Percentiles rank a stretch among this genome's conserved stretches.
These are phyloP conservation scores for Cosmia trapezina DNA, from an alignment of 2,888 invertebrate genomes.

Conservation along the genomic window DNA sequence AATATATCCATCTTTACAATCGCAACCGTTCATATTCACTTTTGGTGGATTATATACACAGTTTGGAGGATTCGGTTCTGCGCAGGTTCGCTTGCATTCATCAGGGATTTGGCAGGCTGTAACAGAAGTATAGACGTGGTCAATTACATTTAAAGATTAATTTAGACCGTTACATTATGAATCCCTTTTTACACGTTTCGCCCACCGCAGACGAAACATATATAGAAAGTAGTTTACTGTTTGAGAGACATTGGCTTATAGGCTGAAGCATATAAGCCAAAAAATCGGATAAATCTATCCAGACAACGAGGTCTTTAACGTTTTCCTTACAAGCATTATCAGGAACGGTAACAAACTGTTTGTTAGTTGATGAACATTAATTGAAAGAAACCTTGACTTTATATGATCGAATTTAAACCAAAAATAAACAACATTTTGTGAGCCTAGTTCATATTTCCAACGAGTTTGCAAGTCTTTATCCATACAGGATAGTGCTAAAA, in stretches of 20 bases:
- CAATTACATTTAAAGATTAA: too few species aligned
- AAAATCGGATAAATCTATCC: neutral
- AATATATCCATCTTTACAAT: conserved; percentile 55
- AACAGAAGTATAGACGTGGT: conserved; percentile 5
- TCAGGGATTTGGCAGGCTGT: conserved; percentile 41
- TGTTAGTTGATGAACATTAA: neutral
- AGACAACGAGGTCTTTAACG: neutral
- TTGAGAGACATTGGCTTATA: neutral
- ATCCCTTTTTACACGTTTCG: neutral
- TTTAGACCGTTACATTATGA: neutral
- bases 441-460: neutral
- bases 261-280: neutral
- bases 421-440: neutral
- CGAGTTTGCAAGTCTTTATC: neutral
- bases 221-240: neutral
- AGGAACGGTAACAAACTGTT: too few species aligned
- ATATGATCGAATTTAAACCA: neutral
- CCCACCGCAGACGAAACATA: neutral
- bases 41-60: conserved; percentile 48
- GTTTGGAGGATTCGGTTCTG: conserved; percentile 43
- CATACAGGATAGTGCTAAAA: neutral
- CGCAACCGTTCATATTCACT: conserved; percentile 50
- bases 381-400: neutral
- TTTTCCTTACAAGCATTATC: neutral
- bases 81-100: conserved; percentile 52